Evolutionary conservation across 2,113 vertebrate species (phyloP).

Genomic region (Hemibagrus wyckioides): DNA sequence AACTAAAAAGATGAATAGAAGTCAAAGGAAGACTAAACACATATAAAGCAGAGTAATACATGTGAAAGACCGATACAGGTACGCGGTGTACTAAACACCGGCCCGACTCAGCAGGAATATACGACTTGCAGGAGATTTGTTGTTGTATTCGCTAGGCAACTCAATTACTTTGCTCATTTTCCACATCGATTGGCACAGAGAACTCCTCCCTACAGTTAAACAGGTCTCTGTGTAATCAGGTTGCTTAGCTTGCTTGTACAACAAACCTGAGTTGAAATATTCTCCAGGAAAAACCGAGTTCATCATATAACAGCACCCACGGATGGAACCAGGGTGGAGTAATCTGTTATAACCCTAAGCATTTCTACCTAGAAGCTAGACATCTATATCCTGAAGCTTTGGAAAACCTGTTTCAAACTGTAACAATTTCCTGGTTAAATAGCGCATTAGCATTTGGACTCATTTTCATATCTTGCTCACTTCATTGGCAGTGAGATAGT

Average conservation of each 20-base stretch:
- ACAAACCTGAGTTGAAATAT: background rate
- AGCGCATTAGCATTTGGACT: background rate
- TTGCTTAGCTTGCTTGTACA: background rate
- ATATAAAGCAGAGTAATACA: background rate
- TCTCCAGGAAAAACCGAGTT: background rate
- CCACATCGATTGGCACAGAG: constrained; percentile 6
- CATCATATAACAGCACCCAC: background rate
- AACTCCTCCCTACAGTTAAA: constrained; percentile 4
- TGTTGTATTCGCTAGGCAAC: constrained; percentile 54
- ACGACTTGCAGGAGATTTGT: constrained; percentile 20
- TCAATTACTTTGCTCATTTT: constrained; percentile 21
- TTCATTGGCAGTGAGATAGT: background rate
- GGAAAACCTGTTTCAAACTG: background rate
- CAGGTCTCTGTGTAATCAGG: background rate
- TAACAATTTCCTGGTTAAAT: background rate
- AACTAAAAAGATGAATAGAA: background rate
- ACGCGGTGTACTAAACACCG: constrained; percentile 4
- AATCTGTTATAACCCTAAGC: background rate
- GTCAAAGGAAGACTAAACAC: background rate
- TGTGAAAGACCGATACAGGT: background rate
- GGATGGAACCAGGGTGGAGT: too few species aligned
- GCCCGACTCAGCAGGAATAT: background rate
- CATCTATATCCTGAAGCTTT: background rate
- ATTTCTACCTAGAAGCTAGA: background rate
- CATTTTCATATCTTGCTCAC: background rate